Base-by-base conservation (phyloP, 2,888 invertebrate species). In the Lochmaea crataegi region DNA sequence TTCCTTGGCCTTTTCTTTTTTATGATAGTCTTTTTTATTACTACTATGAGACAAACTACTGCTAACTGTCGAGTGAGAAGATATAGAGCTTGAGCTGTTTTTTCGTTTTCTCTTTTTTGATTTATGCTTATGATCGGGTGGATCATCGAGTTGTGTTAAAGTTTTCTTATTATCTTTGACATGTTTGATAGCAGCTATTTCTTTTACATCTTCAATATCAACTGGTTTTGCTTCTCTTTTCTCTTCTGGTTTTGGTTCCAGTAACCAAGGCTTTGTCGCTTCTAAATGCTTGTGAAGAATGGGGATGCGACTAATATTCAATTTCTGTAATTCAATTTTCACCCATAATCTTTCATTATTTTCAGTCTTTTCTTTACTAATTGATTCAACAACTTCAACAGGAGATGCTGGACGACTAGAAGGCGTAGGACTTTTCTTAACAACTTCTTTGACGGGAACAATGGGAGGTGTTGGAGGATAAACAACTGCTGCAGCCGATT, bases 291-390 rank as follows among this genome's bases (percentile, higher is more conserved):
- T 77, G 71, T 75, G 80, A 60, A 83, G 68, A 56, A 69, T 73
- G 58, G 80, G 79, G 65, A 81, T 79, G 22, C 70, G 84, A 74
- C 80, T 85, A 16, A 89, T 81, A 71, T 89, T 88, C 58, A 90
- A 83, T 53, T 85, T 85, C 76, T 87, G 87, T 69, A 83, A 72
- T 57, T 80, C 80, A 65, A 85, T 84, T 57, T 79, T 80, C 18
- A 85, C 81, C 76, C 78, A 71, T 51, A 75, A 45, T 66, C 67
- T 70, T n/a, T 72, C 70, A 70, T 76, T 71, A 68, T 75, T 68
- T 64, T 83, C 89, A 89, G 81, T 88, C 87, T 80, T 88, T 83
- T 48, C 82, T 83, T 51, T 84, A 86, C 48, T 87, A 45, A 12
- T 68, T 45, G 68, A 51, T 63, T 64, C 60, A 22, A 45, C 38